These are phyloP conservation scores for Danio rerio DNA, from an alignment of 2,113 vertebrate genomes.

Conservation along the genomic window GRCz12tu NC_133198.1:5939501-5940000, in stretches of 20 bases:
- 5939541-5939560: no score
- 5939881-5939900: neutral
- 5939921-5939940: neutral
- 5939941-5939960: neutral
- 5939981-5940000: neutral
- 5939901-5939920: conserved; percentile 16
- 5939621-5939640: neutral
- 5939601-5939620: neutral
- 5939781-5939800: conserved; percentile 43
- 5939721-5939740: conserved; percentile 14
- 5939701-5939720: neutral
- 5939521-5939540: neutral
- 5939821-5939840: conserved; percentile 43
- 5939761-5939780: conserved; percentile 34
- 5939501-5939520: neutral
- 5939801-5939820: conserved; percentile 37
- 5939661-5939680: conserved; percentile 13
- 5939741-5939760: conserved; percentile 42
- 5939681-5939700: neutral
- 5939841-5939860: conserved; percentile 12
- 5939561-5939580: neutral
- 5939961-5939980: no score
- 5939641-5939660: neutral
- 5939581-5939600: neutral
- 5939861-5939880: neutral